Base-by-base conservation (phyloP, 2,888 invertebrate genomes). In the Drosophila peninsularis region DNA sequence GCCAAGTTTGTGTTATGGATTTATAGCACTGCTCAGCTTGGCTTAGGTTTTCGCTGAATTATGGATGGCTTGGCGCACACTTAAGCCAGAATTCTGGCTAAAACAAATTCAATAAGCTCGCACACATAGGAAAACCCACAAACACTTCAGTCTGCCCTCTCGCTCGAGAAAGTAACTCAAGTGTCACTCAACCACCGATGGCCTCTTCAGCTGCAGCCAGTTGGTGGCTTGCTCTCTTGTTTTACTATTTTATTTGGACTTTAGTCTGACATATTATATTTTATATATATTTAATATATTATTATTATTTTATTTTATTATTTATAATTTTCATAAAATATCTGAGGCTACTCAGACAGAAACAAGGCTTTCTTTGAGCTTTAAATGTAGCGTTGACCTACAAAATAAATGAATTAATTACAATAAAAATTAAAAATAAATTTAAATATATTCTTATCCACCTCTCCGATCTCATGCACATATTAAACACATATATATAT, bases 1-100 rank as follows among this genome's bases (percentile, higher is more conserved):
- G 58, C 27, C 62, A 74, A 71, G 82, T 75, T 85, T 71, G 65
- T 75, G 75, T 66, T 84, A 80, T 78, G 75, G 85, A 84, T 80
- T 84, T 84, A 81, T 64, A 64, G 71, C 78, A 80, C 45, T 56
- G 45, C 65, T 54, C n/a, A 39, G 36, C 45, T 50, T 41, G n/a
- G 50, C 19, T 50, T 24, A 37, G 54, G 50, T 52, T 60, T 45
- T 47, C 47, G 24, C 56, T 61, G 69, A 56, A 72, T 73, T 71
- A 71, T 71, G 66, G 71, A 71, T 65, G 37, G 39, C 21, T 37
- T 27, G 36, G 24, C 44, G 36, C 50, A 53, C 53, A 67, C 36
- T 67, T 44, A 45, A 34, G 17, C 10, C 34, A 21, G 14, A 5
- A 24, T 44, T 7, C 21, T n/a, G 39, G 17, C 42, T 42, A 11